Percentiles rank a stretch among this genome's conserved stretches.
These are phyloP conservation scores for Metaphire vulgaris DNA, from an alignment of 1,140 invertebrate genomes.

Conservation along the genomic window DNA sequence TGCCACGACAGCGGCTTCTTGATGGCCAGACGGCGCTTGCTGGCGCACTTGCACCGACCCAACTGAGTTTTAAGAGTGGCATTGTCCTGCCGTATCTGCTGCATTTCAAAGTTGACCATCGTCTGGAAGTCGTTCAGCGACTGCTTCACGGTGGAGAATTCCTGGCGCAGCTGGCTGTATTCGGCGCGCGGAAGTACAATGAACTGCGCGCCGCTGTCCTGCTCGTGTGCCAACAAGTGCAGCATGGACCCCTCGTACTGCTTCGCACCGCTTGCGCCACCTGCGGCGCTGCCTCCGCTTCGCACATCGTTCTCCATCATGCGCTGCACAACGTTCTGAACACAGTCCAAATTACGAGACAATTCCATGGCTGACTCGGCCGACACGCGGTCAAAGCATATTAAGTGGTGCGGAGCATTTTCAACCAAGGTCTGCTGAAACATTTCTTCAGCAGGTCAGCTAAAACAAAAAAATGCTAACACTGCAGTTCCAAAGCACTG, in stretches of 20 bases:
- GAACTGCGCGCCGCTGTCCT: conserved; percentile 3
- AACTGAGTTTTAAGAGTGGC: conserved; percentile 6
- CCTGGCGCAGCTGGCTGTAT: conserved; percentile 6
- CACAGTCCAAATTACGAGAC: neutral
- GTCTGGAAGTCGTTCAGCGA: conserved; percentile 16
- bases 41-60: conserved; percentile 7
- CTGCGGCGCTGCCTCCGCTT: no score
- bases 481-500: no score
- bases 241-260: conserved; percentile 19
- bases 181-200: conserved; percentile 14
- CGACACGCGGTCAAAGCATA: neutral
- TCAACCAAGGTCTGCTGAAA: neutral
- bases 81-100: conserved; percentile 18
- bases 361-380: neutral
- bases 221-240: conserved; percentile 10
- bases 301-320: neutral
- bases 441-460: neutral
- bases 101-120: conserved; percentile 8
- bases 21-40: neutral
- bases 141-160: conserved; percentile 13
- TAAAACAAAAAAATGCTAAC: no score
- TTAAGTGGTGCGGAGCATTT: neutral
- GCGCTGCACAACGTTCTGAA: neutral
- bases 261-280: neutral
- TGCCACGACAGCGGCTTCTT: neutral